phyloP scores from a whole-genome alignment of 2,113 vertebrate species.

The Syngnathus scovelli region DNA sequence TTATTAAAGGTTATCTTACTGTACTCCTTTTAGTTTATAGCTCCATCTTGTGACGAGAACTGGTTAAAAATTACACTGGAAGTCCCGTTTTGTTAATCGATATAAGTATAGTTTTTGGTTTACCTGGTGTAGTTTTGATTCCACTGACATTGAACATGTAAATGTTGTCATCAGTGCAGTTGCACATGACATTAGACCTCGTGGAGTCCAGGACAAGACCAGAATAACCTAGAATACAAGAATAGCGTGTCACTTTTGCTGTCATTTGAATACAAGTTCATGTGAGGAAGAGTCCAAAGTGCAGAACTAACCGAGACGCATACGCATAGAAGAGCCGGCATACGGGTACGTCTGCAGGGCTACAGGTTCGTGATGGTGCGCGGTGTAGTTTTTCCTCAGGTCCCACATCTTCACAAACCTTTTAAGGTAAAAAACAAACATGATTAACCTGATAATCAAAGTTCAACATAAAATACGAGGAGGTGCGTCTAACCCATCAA shows the following conservation, averaged over 20 bases:
- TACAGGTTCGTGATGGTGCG: constrained; percentile 77
- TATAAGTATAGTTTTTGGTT: constrained; percentile 14
- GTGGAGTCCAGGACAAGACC: constrained; percentile 87
- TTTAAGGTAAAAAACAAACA: not conserved
- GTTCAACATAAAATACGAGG: no score
- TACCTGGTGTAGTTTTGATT: constrained; percentile 81
- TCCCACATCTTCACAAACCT: constrained; percentile 97
- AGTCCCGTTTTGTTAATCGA: not conserved
- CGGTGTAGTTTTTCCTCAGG: constrained; percentile 84
- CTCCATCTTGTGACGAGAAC: constrained; percentile 50
- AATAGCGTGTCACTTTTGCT: not conserved
- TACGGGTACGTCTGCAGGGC: constrained; percentile 81
- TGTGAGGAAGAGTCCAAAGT: not conserved
- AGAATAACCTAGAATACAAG: constrained; percentile 80
- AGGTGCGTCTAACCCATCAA: constrained; percentile 81
- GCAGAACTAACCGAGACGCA: constrained; percentile 75
- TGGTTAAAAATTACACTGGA: not conserved
- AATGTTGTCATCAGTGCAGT: constrained; percentile 92
- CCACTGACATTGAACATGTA: constrained; percentile 91
- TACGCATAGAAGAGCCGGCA: constrained; percentile 85
- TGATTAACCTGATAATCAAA: not conserved
- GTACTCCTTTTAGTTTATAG: constrained; percentile 11
- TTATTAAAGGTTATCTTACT: not conserved
- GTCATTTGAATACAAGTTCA: not conserved
- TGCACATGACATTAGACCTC: constrained; percentile 83